These are phyloP conservation scores for Pogonus chalceus DNA, from an alignment of 1,140 invertebrate species.

Conservation along the genomic window DNA sequence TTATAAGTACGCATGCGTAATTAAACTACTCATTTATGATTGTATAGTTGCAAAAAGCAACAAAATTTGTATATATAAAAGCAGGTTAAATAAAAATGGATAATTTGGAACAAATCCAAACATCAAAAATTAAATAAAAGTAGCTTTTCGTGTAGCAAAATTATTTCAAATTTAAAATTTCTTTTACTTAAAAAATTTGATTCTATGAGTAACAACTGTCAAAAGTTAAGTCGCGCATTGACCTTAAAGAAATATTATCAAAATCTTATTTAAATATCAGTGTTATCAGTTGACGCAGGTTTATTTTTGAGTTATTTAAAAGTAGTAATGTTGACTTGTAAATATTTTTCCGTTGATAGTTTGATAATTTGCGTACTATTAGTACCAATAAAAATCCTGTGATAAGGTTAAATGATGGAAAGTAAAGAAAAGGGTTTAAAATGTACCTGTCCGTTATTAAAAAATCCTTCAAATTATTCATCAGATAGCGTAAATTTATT, in stretches of 20 bases:
- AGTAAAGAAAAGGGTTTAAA: neutral
- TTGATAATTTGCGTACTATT: neutral
- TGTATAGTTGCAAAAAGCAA: no score
- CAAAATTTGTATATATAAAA: no score
- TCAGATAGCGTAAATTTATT: slow-evolving; percentile 86
- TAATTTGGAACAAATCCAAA: no score
- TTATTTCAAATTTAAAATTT: no score
- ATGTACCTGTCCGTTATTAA: slow-evolving; percentile 35
- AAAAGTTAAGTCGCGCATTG: neutral
- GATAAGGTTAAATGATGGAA: slow-evolving; percentile 3
- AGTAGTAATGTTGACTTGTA: neutral
- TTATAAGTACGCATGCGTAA: no score
- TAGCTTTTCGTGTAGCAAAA: no score
- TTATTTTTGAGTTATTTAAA: neutral
- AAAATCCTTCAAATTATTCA: slow-evolving; percentile 50
- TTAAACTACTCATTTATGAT: no score
- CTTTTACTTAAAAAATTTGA: no score
- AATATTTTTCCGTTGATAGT: neutral
- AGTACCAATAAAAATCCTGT: neutral
- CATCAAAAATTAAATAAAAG: no score
- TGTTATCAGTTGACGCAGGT: neutral
- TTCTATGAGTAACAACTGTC: no score
- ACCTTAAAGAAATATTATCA: neutral
- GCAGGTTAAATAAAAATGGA: no score
- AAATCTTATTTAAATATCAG: neutral